These are phyloP conservation scores for Aldrovandia affinis DNA, from an alignment of 2,797 vertebrate genomes.

Conservation along the genomic window DNA sequence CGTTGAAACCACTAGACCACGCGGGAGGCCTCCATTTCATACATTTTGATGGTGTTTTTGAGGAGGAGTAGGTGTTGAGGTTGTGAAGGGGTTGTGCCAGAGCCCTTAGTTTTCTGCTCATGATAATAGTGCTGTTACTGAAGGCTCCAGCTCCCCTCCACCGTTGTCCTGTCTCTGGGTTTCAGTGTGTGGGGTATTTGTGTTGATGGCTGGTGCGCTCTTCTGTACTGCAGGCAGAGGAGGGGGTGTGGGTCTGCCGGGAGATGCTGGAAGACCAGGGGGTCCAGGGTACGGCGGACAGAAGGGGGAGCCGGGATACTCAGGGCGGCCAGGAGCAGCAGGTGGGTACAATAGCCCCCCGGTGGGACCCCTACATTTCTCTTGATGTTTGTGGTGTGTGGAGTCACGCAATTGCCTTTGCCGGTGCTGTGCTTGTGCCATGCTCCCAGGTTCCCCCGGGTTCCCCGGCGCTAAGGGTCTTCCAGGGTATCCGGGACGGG, in stretches of 20 bases:
- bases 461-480: slow-evolving; percentile 75
- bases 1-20: too few species aligned
- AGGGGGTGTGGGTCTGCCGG: slow-evolving; percentile 73
- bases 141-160: too few species aligned
- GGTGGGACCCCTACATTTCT: background rate
- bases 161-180: too few species aligned
- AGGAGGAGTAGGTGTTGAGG: background rate
- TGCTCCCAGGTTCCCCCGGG: slow-evolving; percentile 76
- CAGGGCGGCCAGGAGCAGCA: slow-evolving; percentile 78
- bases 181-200: background rate
- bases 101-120: background rate
- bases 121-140: too few species aligned
- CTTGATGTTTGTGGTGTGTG: background rate
- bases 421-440: too few species aligned
- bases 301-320: slow-evolving; percentile 80
- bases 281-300: slow-evolving; percentile 71
- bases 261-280: slow-evolving; percentile 81
- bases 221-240: slow-evolving; percentile 69
- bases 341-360: slow-evolving; percentile 64
- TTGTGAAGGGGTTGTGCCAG: background rate
- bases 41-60: too few species aligned
- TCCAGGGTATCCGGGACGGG: slow-evolving; percentile 75
- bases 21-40: too few species aligned
- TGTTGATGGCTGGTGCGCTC: background rate
- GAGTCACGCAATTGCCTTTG: background rate